Evolutionary conservation across 1,140 invertebrate genomes (phyloP).

Genomic region (Hycleus cichorii): DNA sequence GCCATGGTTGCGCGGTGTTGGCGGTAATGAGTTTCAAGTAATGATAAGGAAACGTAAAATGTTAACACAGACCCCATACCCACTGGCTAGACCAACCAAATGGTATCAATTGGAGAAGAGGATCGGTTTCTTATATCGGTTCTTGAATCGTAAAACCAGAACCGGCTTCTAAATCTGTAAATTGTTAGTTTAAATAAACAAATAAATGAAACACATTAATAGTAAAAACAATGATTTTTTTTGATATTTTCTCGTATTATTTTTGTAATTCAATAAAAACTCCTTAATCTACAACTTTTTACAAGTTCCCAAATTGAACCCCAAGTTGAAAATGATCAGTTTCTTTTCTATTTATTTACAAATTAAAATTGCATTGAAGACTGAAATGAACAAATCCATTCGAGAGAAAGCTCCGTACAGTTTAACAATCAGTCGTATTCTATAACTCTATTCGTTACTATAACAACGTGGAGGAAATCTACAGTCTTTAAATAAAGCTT

Average conservation of each 20-base stretch:
- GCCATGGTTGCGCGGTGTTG: conserved; percentile 75
- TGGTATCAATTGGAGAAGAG: conserved; percentile 68
- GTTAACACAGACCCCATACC: conserved; percentile 49
- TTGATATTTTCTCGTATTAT: not conserved
- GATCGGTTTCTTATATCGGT: conserved; percentile 65
- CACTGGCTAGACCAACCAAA: conserved; percentile 60
- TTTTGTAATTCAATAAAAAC: not conserved
- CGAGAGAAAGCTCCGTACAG: no score
- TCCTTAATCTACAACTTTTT: no score
- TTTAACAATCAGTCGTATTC: no score
- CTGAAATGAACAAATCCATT: no score
- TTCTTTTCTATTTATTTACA: no score
- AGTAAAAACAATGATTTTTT: not conserved
- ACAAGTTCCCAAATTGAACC: no score
- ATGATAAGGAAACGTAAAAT: conserved; percentile 69
- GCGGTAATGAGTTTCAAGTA: conserved; percentile 79
- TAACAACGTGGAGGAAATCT: no score
- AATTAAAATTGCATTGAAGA: no score
- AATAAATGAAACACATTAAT: not conserved
- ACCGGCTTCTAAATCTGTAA: conserved; percentile 44
- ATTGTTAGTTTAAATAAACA: conserved; percentile 23
- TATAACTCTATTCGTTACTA: no score
- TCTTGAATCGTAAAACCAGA: conserved; percentile 71
- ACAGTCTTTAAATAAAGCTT: no score
- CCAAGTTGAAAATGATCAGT: no score